Evolutionary conservation across 2,113 vertebrate genomes (phyloP).

Genomic region (Aix galericulata): DNA sequence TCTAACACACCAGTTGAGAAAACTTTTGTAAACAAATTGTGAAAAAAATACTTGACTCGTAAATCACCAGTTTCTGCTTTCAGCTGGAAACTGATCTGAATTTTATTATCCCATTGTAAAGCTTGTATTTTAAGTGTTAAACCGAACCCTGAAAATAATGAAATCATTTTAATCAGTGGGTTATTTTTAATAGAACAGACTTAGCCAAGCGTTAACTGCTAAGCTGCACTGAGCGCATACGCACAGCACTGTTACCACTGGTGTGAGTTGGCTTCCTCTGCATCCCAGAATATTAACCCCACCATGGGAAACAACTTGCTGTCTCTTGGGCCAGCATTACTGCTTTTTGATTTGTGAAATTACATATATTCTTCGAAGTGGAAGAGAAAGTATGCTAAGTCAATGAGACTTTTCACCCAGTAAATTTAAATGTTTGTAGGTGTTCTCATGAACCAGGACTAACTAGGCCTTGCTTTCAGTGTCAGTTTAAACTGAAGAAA

Average conservation of each 20-base stretch:
- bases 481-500: not conserved
- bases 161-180: conserved; percentile 17
- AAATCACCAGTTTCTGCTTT: not conserved
- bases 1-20: not conserved
- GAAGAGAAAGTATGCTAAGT: conserved; percentile 22
- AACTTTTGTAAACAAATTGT: not conserved
- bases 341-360: conserved; percentile 65
- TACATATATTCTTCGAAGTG: conserved; percentile 36
- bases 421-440: not conserved
- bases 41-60: not conserved
- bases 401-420: not conserved
- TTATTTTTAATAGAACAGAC: conserved; percentile 41
- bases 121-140: conserved; percentile 15
- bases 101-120: not conserved
- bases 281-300: conserved; percentile 39
- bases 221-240: not conserved
- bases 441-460: not conserved
- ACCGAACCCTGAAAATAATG: not conserved
- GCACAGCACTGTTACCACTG: not conserved
- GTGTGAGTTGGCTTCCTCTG: conserved; percentile 25
- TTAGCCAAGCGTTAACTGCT: not conserved
- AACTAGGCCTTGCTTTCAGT: not conserved
- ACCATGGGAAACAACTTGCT: not conserved
- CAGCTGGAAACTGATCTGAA: not conserved
- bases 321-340: not conserved